Evolutionary conservation across 1,140 invertebrate species (phyloP).

Genomic region (Caenorhabditis tropicalis): DNA sequence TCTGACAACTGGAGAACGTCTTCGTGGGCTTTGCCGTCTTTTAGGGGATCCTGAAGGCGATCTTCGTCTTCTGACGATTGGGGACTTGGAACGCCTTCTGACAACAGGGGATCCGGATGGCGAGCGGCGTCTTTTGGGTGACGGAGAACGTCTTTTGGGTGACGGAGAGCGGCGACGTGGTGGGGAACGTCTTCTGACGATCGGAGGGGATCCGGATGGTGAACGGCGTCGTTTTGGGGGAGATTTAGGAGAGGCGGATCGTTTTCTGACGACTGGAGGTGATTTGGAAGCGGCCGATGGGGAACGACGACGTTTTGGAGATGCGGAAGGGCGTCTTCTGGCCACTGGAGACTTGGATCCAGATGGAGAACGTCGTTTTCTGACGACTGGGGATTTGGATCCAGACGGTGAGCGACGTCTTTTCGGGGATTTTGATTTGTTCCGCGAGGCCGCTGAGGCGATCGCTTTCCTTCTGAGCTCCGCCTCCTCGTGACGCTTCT

Average conservation of each 20-base stretch:
- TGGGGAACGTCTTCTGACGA: not conserved
- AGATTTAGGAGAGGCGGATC: no score
- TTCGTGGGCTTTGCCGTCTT: not conserved
- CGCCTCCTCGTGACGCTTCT: slow-evolving; percentile 36
- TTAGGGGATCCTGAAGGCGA: not conserved
- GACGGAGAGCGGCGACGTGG: not conserved
- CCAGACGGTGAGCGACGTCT: not conserved
- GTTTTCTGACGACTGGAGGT: not conserved
- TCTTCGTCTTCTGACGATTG: not conserved
- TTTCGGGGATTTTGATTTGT: not conserved
- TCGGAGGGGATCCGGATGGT: not conserved
- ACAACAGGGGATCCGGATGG: no score
- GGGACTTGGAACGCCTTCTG: not conserved
- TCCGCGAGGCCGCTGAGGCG: not conserved
- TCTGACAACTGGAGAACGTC: not conserved
- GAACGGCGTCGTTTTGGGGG: not conserved
- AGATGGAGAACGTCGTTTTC: not conserved
- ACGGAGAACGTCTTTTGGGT: not conserved
- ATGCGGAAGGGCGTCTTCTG: no score
- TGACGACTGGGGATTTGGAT: not conserved
- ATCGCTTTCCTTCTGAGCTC: slow-evolving; percentile 2
- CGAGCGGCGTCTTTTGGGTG: not conserved
- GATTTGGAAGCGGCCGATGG: not conserved
- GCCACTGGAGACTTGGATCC: not conserved
- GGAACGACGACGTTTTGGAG: not conserved